A percentile compares a stretch with the other conserved stretches of the same genome.
phyloP scores from a whole-genome alignment of 1,140 invertebrate genomes.

The Zeugodacus cucurbitae region DNA sequence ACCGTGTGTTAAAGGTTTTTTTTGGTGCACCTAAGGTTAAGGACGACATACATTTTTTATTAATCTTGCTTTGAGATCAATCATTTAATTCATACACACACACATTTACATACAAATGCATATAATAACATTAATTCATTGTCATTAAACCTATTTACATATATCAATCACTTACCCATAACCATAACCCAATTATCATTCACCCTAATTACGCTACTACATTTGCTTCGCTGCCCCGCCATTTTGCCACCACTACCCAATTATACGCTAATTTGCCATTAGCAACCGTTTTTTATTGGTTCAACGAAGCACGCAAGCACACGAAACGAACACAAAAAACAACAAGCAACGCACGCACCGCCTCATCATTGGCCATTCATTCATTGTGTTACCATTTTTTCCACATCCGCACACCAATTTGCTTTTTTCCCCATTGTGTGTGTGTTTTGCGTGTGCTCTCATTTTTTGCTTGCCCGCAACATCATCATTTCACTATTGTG shows the following conservation, averaged over 20 bases:
- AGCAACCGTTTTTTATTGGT: conserved; percentile 23
- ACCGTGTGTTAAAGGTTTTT: too few species aligned
- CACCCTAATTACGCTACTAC: too few species aligned
- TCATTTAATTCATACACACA: too few species aligned
- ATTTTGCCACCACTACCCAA: background rate
- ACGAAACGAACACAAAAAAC: background rate
- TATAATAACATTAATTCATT: too few species aligned
- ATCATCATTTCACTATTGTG: conserved; percentile 25
- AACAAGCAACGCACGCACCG: background rate
- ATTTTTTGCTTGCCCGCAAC: conserved; percentile 36
- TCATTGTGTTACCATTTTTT: background rate
- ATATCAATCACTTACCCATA: too few species aligned
- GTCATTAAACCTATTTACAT: too few species aligned
- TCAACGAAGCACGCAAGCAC: background rate
- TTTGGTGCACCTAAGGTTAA: too few species aligned
- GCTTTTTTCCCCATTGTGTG: background rate
- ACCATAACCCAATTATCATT: too few species aligned
- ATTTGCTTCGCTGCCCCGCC: background rate
- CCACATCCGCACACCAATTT: background rate
- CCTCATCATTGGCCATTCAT: conserved; percentile 22
- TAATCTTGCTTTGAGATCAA: too few species aligned
- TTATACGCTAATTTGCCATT: conserved; percentile 12
- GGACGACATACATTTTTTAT: too few species aligned
- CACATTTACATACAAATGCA: too few species aligned
- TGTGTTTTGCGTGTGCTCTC: background rate